Evolutionary conservation across 2,113 vertebrate genomes (phyloP).

Genomic region (Platichthys stellatus): DNA sequence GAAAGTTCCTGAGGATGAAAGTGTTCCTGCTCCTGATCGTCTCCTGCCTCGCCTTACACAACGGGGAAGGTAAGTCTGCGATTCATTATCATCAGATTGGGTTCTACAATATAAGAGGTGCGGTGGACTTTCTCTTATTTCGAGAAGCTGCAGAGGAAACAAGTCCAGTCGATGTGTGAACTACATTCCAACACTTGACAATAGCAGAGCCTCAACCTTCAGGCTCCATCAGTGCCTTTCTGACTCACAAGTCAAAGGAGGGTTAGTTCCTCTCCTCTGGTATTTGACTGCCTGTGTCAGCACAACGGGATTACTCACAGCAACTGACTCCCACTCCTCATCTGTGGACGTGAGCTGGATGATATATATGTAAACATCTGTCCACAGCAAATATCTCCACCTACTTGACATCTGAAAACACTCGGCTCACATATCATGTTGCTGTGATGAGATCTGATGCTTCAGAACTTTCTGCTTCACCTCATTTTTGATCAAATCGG

Average conservation of each 20-base stretch:
- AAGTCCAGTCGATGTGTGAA: background rate
- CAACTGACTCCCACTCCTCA: background rate
- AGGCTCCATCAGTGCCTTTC: background rate
- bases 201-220: too few species aligned
- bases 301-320: background rate
- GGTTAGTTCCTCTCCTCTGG: background rate
- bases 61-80: constrained; percentile 66
- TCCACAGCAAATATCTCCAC: too few species aligned
- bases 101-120: background rate
- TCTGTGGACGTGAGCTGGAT: background rate
- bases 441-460: background rate
- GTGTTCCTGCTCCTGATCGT: constrained; percentile 58
- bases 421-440: too few species aligned
- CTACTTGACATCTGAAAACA: too few species aligned
- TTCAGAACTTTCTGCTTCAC: background rate
- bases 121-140: background rate
- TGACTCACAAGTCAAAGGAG: background rate
- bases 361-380: too few species aligned
- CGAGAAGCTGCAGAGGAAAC: background rate
- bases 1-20: constrained; percentile 54
- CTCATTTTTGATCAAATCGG: background rate
- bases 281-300: background rate
- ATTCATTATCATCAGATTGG: background rate
- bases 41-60: constrained; percentile 65
- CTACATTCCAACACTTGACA: too few species aligned